Conservation (phyloP, 2,797 vertebrate genomes). For the Petrocephalus schoutedeni region DNA sequence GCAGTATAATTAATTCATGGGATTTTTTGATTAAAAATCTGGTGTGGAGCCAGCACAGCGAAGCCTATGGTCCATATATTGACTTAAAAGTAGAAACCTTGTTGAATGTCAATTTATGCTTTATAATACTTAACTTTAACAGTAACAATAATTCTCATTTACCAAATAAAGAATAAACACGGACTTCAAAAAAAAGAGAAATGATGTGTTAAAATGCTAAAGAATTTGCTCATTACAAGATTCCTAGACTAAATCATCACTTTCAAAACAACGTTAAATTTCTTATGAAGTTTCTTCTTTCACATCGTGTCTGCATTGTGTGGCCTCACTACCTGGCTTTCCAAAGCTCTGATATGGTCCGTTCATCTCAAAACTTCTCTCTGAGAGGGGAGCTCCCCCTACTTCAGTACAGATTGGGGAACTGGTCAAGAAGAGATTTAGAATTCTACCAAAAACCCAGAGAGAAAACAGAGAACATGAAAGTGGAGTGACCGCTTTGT, state of each 20-base stretch:
- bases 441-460: not conserved
- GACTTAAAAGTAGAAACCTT: not conserved
- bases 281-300: not conserved
- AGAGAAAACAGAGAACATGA: not conserved
- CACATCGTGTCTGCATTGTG: not conserved
- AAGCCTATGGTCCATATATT: not conserved
- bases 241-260: not conserved
- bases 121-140: not conserved
- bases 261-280: not conserved
- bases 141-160: not conserved
- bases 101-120: not conserved
- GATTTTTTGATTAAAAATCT: not conserved
- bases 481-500: not conserved
- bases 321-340: not conserved
- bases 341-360: not conserved
- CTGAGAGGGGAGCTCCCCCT: not conserved
- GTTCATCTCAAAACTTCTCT: not conserved
- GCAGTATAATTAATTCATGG: not conserved
- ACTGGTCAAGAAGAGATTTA: not conserved
- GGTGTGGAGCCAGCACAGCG: not conserved
- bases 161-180: not conserved
- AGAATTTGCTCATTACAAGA: not conserved
- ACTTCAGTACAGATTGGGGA: not conserved
- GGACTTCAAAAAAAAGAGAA: not conserved
- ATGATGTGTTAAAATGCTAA: not conserved